These are phyloP conservation scores for Theropithecus gelada DNA, from an alignment of 2,113 vertebrate species.

Conservation along the genomic window DNA sequence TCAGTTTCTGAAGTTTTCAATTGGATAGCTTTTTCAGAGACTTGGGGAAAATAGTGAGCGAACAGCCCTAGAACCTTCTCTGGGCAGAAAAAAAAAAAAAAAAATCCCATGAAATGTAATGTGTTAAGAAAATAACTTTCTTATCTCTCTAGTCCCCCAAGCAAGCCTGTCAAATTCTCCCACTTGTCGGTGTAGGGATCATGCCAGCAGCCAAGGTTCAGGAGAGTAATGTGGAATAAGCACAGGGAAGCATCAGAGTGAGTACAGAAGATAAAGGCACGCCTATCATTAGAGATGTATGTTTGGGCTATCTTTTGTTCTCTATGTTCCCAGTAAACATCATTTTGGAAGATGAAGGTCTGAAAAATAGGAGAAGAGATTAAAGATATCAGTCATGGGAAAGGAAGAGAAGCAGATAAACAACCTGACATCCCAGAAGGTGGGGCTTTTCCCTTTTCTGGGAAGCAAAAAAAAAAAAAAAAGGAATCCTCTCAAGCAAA, in stretches of 20 bases:
- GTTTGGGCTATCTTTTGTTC: background rate
- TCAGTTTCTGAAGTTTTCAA: constrained; percentile 43
- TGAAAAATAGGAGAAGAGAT: background rate
- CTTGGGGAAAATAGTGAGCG: background rate
- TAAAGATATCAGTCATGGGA: background rate
- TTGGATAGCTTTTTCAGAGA: constrained; percentile 1
- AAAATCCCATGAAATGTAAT: background rate
- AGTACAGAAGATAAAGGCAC: background rate
- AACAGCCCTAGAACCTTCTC: background rate
- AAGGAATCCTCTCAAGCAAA: background rate
- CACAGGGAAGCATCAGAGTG: background rate
- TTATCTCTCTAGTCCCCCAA: background rate
- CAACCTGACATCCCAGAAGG: background rate
- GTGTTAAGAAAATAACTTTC: constrained; percentile 1
- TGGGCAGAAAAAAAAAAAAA: constrained; percentile 1
- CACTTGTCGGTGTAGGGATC: background rate
- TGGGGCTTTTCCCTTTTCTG: background rate
- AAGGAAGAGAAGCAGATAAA: background rate
- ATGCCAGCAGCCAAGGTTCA: background rate
- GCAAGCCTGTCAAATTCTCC: background rate
- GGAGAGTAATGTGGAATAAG: background rate
- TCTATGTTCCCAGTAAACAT: background rate
- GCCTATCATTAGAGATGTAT: background rate
- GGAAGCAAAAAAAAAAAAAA: background rate
- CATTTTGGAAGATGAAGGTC: constrained; percentile 2